A percentile compares a stretch with the other conserved stretches of the same genome.
Evolutionary conservation across 2,888 invertebrate species (phyloP).

Genomic region (Ryuthela nishihirai): DNA sequence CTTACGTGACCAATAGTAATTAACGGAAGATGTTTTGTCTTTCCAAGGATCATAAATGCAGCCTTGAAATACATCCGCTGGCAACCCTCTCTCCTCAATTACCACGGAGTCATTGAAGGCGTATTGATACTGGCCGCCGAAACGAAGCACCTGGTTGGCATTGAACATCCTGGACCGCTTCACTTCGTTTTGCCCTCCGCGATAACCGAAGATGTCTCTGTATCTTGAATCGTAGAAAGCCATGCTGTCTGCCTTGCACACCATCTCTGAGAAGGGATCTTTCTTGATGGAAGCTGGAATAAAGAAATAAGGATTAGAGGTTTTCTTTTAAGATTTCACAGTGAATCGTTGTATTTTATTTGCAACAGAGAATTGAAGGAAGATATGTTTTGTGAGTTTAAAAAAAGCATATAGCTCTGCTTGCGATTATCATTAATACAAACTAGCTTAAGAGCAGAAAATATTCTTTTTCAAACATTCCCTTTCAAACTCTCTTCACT

Average conservation of each 20-base stretch:
- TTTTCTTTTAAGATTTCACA: not conserved
- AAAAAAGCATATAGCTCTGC: too few species aligned
- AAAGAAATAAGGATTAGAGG: not conserved
- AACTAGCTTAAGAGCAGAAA: too few species aligned
- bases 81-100: slow-evolving; percentile 6
- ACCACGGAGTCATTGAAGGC: slow-evolving; percentile 7
- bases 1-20: slow-evolving; percentile 13
- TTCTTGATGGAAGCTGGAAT: slow-evolving; percentile 8
- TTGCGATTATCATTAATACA: too few species aligned
- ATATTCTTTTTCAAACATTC: too few species aligned
- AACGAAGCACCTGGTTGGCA: slow-evolving; percentile 7
- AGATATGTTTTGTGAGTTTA: too few species aligned
- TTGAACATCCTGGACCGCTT: slow-evolving; percentile 13
- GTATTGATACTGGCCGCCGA: slow-evolving; percentile 14
- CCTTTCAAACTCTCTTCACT: too few species aligned
- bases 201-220: slow-evolving; percentile 3
- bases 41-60: slow-evolving; percentile 12
- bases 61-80: slow-evolving; percentile 12
- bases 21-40: not conserved
- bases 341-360: not conserved
- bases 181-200: not conserved
- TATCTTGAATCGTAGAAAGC: not conserved
- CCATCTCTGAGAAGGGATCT: slow-evolving; percentile 13
- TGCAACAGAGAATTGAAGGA: not conserved
- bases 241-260: slow-evolving; percentile 4